A percentile compares a stretch with the other conserved stretches of the same genome.
Conservation (phyloP, 2,888 invertebrate genomes). For the Drosophila falleni region DNA sequence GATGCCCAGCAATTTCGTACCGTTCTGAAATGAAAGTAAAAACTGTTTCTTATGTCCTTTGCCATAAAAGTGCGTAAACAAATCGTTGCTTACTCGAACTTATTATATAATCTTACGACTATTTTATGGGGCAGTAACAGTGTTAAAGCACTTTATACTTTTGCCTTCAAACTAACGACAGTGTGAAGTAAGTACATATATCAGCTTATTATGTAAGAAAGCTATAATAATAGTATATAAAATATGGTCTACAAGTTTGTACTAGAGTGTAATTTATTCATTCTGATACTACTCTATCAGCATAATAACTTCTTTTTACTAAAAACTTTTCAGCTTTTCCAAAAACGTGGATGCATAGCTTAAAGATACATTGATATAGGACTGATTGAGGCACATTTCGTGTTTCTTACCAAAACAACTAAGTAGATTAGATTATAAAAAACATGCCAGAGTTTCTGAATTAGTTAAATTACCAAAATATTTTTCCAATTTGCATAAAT, state of each 20-base stretch:
- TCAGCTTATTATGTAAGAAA: neutral
- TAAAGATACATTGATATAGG: neutral
- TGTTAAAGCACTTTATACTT: slow-evolving; percentile 26
- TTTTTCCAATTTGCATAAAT: slow-evolving; percentile 3
- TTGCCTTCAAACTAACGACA: neutral
- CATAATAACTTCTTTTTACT: neutral
- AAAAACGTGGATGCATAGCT: neutral
- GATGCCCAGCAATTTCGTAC: neutral
- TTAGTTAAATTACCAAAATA: slow-evolving; percentile 9
- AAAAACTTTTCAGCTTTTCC: neutral
- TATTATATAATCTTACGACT: slow-evolving; percentile 13
- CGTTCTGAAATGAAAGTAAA: slow-evolving; percentile 43
- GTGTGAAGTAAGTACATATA: neutral
- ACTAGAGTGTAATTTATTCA: neutral
- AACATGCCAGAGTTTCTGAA: slow-evolving; percentile 9
- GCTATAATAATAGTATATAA: neutral
- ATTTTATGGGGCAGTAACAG: slow-evolving; percentile 23
- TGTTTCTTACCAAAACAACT: slow-evolving; percentile 5
- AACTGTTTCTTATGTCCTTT: slow-evolving; percentile 58
- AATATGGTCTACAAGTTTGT: neutral
- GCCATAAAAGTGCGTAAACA: slow-evolving; percentile 61
- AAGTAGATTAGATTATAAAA: slow-evolving; percentile 5
- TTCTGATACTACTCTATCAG: neutral
- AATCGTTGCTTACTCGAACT: slow-evolving; percentile 34
- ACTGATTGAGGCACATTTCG: slow-evolving; percentile 5